Conservation (phyloP, 2,888 invertebrate genomes). For the Aporophyla nigra region DNA sequence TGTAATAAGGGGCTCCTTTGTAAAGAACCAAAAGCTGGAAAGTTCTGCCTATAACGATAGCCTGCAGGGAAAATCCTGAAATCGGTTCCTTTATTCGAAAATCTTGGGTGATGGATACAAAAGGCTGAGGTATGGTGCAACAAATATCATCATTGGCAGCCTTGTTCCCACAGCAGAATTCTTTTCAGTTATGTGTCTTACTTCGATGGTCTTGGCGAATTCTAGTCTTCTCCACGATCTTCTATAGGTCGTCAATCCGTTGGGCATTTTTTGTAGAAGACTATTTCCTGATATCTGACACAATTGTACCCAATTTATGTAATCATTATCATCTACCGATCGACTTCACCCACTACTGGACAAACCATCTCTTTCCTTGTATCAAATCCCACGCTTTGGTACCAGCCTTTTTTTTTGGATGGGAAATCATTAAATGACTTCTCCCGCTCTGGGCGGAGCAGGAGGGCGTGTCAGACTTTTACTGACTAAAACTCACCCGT, state of each 20-base stretch:
- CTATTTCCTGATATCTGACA: neutral
- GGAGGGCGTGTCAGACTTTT: no score
- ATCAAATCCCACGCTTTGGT: neutral
- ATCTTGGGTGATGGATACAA: neutral
- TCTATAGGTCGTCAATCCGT: no score
- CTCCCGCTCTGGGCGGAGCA: no score
- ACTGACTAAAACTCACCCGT: no score
- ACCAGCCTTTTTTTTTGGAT: no score
- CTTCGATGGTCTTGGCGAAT: neutral
- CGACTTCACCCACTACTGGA: neutral
- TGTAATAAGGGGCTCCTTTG: neutral
- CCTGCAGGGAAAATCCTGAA: neutral
- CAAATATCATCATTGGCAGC: neutral
- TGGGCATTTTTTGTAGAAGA: neutral
- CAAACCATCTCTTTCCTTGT: neutral
- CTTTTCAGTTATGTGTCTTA: neutral
- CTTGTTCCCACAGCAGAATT: neutral
- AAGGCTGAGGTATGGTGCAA: neutral
- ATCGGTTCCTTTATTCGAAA: neutral
- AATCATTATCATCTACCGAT: neutral
- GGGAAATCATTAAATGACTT: no score
- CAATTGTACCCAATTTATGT: neutral
- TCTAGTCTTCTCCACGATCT: neutral
- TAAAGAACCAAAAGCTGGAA: neutral
- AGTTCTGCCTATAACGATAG: neutral